These are phyloP conservation scores for Rhyacophila evoluta DNA, from an alignment of 2,888 invertebrate species.

Conservation along the genomic window DNA sequence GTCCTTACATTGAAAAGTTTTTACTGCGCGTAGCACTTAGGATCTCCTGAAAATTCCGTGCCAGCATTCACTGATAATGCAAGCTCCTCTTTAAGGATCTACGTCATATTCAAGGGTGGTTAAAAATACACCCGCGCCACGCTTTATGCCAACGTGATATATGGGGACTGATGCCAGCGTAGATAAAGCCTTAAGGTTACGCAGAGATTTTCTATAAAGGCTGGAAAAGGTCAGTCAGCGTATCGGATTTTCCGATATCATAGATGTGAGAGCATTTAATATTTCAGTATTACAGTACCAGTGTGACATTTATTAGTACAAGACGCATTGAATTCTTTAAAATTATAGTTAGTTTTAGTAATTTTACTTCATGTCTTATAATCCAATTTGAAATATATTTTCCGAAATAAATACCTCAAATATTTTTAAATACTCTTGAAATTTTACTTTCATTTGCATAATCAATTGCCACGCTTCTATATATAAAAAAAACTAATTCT, in stretches of 20 bases:
- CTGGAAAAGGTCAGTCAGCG: background rate
- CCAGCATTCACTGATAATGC: slow-evolving; percentile 35
- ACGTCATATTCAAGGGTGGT: slow-evolving; percentile 41
- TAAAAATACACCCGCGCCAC: slow-evolving; percentile 7
- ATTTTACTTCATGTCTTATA: no score
- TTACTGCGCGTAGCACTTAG: slow-evolving; percentile 1
- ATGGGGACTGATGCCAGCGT: slow-evolving; percentile 10
- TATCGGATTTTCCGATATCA: background rate
- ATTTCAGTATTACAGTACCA: no score
- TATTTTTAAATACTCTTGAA: no score
- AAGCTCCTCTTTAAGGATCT: slow-evolving; percentile 27
- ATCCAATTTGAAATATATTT: no score
- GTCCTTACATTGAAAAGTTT: background rate
- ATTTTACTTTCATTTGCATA: no score
- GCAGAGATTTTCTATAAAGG: background rate
- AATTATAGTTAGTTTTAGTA: no score
- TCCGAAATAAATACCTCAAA: no score
- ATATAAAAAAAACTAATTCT: no score
- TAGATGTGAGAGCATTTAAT: no score
- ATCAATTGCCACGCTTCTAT: no score
- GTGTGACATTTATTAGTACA: no score
- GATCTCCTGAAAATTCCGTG: background rate
- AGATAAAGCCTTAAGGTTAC: background rate
- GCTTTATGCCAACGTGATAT: slow-evolving; percentile 38
- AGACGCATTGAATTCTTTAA: no score